phyloP scores from a whole-genome alignment of 2,888 invertebrate genomes.

The Acanthosoma haemorrhoidale region DNA sequence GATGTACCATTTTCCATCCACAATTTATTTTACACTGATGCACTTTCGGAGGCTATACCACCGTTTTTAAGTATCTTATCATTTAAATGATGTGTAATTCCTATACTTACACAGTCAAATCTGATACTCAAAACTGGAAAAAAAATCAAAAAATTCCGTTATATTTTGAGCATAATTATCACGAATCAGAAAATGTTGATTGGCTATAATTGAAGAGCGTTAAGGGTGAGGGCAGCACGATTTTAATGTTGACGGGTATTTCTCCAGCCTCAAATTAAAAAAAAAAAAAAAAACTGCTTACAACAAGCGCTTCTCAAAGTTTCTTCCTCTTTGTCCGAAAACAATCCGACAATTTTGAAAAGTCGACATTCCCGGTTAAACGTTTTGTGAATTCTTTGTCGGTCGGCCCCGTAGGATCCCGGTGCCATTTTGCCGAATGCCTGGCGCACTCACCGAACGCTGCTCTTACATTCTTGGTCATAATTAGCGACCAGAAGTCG shows the following conservation, averaged over 20 bases:
- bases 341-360: slow-evolving; percentile 2
- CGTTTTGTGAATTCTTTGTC: slow-evolving; percentile 11
- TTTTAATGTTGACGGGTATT: neutral
- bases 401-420: neutral
- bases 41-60: no score
- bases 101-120: no score
- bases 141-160: no score
- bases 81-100: no score
- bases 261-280: neutral
- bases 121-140: no score
- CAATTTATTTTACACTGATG: no score
- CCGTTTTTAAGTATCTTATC: no score
- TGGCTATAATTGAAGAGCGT: neutral
- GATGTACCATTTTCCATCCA: no score
- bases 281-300: neutral
- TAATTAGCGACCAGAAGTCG: neutral
- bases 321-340: slow-evolving; percentile 5
- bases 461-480: neutral
- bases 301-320: neutral
- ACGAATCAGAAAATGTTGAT: no score
- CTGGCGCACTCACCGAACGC: neutral
- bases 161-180: no score
- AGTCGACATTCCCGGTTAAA: neutral
- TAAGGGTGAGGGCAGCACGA: no score
- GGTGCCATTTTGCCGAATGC: neutral